Conservation (phyloP, 2,797 vertebrate species). For the Mycteria americana region DNA sequence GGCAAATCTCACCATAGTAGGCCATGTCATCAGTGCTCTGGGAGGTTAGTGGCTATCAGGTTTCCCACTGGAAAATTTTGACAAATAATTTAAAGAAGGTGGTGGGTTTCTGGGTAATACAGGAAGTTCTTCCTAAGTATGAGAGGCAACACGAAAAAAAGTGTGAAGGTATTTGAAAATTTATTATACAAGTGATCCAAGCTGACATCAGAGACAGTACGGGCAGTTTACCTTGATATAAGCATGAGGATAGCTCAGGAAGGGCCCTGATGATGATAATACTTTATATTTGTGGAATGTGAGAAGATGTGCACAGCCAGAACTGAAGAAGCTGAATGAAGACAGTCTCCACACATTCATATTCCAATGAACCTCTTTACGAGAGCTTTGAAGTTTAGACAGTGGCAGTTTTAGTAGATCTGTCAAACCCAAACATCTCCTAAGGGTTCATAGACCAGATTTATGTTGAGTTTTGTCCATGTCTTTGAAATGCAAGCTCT, state of each 20-base stretch:
- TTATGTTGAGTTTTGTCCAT: not conserved
- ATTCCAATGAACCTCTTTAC: not conserved
- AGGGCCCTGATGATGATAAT: not conserved
- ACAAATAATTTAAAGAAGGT: not conserved
- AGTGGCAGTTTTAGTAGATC: not conserved
- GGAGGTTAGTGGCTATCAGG: not conserved
- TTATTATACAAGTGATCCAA: not conserved
- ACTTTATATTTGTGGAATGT: not conserved
- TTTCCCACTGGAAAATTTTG: not conserved
- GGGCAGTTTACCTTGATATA: not conserved
- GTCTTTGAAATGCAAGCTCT: not conserved
- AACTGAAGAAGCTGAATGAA: not conserved
- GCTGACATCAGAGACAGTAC: not conserved
- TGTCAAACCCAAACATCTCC: not conserved
- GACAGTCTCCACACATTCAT: not conserved
- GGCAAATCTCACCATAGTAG: not conserved
- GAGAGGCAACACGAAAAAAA: not conserved
- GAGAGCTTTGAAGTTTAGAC: not conserved
- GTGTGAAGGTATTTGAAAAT: not conserved
- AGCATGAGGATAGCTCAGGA: not conserved
- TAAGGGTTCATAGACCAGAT: not conserved
- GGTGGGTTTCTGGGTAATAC: not conserved
- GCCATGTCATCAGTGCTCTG: not conserved
- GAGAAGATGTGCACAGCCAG: not conserved
- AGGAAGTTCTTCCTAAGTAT: not conserved